Conservation (phyloP, 2,888 invertebrate species). For the Chrysolina haemoptera region DNA sequence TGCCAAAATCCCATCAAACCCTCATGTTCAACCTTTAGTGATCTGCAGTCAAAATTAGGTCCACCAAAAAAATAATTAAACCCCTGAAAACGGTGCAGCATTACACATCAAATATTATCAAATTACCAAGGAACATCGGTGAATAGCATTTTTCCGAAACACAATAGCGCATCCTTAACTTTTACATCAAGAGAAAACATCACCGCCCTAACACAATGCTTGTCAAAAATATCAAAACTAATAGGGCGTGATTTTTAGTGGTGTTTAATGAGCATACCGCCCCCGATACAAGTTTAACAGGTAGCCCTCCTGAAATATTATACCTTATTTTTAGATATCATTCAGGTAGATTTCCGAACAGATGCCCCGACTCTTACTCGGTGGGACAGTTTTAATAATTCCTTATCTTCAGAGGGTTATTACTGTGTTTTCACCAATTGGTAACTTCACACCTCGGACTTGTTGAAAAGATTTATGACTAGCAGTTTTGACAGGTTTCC, state of each 20-base stretch:
- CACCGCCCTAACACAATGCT: conserved; percentile 54
- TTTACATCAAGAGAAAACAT: conserved; percentile 46
- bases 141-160: conserved; percentile 39
- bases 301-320: conserved; percentile 57
- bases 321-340: conserved; percentile 47
- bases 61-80: conserved; percentile 33
- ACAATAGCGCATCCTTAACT: conserved; percentile 47
- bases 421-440: conserved; percentile 13
- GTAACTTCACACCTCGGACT: conserved; percentile 15
- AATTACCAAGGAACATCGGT: conserved; percentile 35
- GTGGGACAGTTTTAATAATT: conserved; percentile 17
- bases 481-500: background rate
- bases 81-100: conserved; percentile 36
- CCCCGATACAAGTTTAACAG: conserved; percentile 56
- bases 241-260: conserved; percentile 50
- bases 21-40: conserved; percentile 1
- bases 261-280: conserved; percentile 53
- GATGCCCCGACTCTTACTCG: conserved; percentile 31
- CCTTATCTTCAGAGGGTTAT: conserved; percentile 5
- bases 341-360: conserved; percentile 36
- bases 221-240: conserved; percentile 52
- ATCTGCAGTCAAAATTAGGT: conserved; percentile 16
- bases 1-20: conserved; percentile 20
- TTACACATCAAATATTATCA: conserved; percentile 45
- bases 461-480: conserved; percentile 9